A percentile compares a stretch with the other conserved stretches of the same genome.
Evolutionary conservation across 2,888 invertebrate genomes (phyloP).

Genomic region (Loripinus fragilis): DNA sequence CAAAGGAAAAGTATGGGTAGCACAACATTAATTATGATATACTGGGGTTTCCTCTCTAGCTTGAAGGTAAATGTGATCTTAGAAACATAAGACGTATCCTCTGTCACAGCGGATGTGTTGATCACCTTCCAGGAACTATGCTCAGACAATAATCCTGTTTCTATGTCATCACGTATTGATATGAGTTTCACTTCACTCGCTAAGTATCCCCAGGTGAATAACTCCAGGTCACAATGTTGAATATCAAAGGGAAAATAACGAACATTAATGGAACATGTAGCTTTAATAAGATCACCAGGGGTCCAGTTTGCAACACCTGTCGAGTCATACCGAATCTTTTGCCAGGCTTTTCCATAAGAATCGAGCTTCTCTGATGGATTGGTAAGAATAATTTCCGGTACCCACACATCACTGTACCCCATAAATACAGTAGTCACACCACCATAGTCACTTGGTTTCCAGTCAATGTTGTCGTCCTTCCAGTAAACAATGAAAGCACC

Average conservation of each 20-base stretch:
- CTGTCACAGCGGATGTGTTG: neutral
- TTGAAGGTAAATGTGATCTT: conserved; percentile 9
- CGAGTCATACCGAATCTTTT: neutral
- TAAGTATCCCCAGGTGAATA: conserved; percentile 31
- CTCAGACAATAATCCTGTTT: neutral
- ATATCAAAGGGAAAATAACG: conserved; percentile 42
- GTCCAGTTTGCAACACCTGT: conserved; percentile 24
- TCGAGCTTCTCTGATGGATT: conserved; percentile 20
- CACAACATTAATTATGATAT: conserved; percentile 58
- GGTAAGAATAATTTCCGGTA: conserved; percentile 36
- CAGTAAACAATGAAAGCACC: conserved; percentile 5
- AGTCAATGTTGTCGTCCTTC: neutral
- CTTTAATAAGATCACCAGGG: conserved; percentile 30
- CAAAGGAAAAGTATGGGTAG: conserved; percentile 59
- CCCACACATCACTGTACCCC: conserved; percentile 31
- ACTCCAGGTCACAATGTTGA: conserved; percentile 35
- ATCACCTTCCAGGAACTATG: neutral
- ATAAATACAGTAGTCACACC: neutral
- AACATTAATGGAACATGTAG: conserved; percentile 38
- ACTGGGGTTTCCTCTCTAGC: conserved; percentile 49
- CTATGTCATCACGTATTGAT: neutral
- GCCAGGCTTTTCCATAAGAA: conserved; percentile 23
- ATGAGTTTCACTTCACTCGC: conserved; percentile 29
- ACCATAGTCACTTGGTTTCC: conserved; percentile 11
- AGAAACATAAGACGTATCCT: neutral